Percentiles rank a stretch among this genome's conserved stretches.
Conservation (phyloP, 64 coral and sea anemone species). For the Pachyseris speciosa region DNA sequence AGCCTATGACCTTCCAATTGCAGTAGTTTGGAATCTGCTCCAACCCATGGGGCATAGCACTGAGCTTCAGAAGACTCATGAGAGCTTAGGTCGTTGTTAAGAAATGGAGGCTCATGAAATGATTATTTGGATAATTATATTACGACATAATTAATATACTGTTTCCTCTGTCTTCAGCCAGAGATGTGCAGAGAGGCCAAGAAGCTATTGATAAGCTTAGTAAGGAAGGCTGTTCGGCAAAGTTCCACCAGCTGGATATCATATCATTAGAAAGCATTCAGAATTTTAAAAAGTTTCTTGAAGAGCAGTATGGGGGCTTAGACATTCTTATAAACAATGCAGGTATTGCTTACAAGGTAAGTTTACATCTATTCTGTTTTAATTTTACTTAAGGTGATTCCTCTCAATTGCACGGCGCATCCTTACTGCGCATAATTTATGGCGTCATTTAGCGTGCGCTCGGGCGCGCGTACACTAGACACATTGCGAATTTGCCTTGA, state of each 20-base stretch:
- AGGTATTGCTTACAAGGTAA: constrained; percentile 84
- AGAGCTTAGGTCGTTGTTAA: neutral
- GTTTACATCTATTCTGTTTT: no score
- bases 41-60: no score
- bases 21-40: no score
- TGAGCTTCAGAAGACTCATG: no score
- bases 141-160: neutral
- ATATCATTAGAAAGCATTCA: constrained; percentile 71
- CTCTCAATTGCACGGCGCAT: no score
- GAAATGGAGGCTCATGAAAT: neutral
- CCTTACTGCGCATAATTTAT: no score
- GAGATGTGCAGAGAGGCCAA: constrained; percentile 76
- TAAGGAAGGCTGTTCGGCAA: constrained; percentile 22
- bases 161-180: constrained; percentile 34
- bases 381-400: no score
- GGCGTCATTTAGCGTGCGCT: no score
- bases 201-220: constrained; percentile 53
- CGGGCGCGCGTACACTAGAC: no score
- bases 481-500: no score
- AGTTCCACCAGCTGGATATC: constrained; percentile 78
- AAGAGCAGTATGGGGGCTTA: constrained; percentile 78
- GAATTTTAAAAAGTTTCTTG: constrained; percentile 59
- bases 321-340: constrained; percentile 91
- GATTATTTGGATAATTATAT: no score
- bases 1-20: no score